Base-by-base conservation (phyloP, 1,140 invertebrate genomes). In the Cydia splendana region DNA sequence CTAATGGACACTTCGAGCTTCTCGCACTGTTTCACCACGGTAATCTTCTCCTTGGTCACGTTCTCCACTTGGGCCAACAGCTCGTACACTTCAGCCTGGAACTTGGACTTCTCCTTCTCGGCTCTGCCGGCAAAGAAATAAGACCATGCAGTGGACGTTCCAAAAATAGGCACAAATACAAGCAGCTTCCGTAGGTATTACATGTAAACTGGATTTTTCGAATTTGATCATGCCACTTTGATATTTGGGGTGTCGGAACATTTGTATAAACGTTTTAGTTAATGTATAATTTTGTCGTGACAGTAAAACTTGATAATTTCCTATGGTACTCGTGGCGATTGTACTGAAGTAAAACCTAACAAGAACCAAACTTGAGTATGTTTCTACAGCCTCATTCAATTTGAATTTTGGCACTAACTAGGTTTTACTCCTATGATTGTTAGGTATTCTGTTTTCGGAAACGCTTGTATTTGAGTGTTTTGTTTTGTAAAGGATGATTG, bases 61-160 rank as follows among this genome's bases (percentile, higher is more conserved):
- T 95, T 96, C 93, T 99, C 98, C 85, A 99, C 95, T 95, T 99
- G 98, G 80, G 98, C 95, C 87, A 99, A 95, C 79, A 99, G 95
- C 94, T 99, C 98, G 94, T 98, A 99, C 42, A 99, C 97, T 95
- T 99, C 98, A 87, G 97, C 95, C 94, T 99, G 98, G 95, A 99
- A 98, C 94, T 98, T 98, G 85, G 96, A 94, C 94, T 98, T 99
- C 91, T 99, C 98, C 93, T 99, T 99, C 93, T 99, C 98, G 89
- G 97, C 94, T 93, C 98, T 99, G 94, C 45, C 91, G 94, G 93
- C 88, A 92, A 89, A 85, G 83, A 88, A 86, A 88, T 53, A 12
- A 65, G n/a, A 75, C 79, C 53, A 81, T 87, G 84, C 75, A 78
- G 67, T 20, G 53, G 53, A 62, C 18, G 53, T 2, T 24, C 18